Conservation (phyloP, 1,140 invertebrate genomes). For the silkworm (Bombyx mori) region ASM3026992v2 NC_085126.1:6854001-6854500, state of each 20-base stretch:
- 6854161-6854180: constrained; percentile 37
- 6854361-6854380: constrained; percentile 34
- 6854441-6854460: constrained; percentile 57
- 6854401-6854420: constrained; percentile 39
- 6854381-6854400: constrained; percentile 48
- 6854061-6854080: constrained; percentile 50
- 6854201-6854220: background rate
- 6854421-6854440: constrained; percentile 41
- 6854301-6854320: constrained; percentile 60
- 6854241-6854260: constrained; percentile 5
- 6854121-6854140: constrained; percentile 30
- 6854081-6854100: constrained; percentile 39
- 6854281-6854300: constrained; percentile 49
- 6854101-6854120: constrained; percentile 40
- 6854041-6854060: constrained; percentile 53
- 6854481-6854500: constrained; percentile 29
- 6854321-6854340: constrained; percentile 28
- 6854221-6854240: too few species aligned
- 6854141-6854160: constrained; percentile 45
- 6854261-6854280: constrained; percentile 16
- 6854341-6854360: constrained; percentile 47
- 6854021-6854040: constrained; percentile 36
- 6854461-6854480: constrained; percentile 48
- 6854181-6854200: constrained; percentile 23
- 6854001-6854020: constrained; percentile 56